Conservation (phyloP, 2,888 invertebrate genomes). For the Lordiphosa fenestrarum region DNA sequence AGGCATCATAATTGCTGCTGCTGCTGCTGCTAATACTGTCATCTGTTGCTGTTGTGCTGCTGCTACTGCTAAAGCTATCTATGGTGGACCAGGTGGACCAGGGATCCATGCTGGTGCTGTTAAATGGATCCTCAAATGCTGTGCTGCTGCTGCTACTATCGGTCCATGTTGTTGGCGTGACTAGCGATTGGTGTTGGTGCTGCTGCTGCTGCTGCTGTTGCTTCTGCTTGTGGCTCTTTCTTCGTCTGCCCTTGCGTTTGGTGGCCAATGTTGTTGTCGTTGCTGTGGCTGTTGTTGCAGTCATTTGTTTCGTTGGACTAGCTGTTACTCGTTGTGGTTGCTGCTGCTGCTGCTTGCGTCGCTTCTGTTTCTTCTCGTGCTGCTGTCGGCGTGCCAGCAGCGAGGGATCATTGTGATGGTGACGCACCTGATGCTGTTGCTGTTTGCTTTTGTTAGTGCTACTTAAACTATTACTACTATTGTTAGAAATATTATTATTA, state of each 20-base stretch:
- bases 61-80: constrained; percentile 51
- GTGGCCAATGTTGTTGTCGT: constrained; percentile 63
- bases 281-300: constrained; percentile 41
- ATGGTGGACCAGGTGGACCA: constrained; percentile 62
- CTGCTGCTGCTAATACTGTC: constrained; percentile 61
- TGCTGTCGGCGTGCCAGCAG: constrained; percentile 75
- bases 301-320: constrained; percentile 31
- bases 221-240: constrained; percentile 53
- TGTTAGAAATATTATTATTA: constrained; percentile 67
- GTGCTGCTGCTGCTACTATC: constrained; percentile 42
- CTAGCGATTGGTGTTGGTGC: constrained; percentile 22
- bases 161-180: constrained; percentile 40
- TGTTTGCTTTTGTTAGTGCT: constrained; percentile 68
- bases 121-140: constrained; percentile 39
- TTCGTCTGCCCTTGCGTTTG: constrained; percentile 76
- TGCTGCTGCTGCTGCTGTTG: constrained; percentile 27
- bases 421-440: constrained; percentile 77
- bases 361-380: constrained; percentile 72
- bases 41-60: constrained; percentile 50
- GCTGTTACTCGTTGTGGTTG: constrained; percentile 44
- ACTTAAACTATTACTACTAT: constrained; percentile 76
- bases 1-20: constrained; percentile 51
- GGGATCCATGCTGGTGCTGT: constrained; percentile 45
- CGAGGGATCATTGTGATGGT: constrained; percentile 79
- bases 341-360: constrained; percentile 58